Evolutionary conservation across 2,888 invertebrate species (phyloP), one percentile per base, ranked within the genome.

Genomic region (Perizoma flavofasciatum): DNA sequence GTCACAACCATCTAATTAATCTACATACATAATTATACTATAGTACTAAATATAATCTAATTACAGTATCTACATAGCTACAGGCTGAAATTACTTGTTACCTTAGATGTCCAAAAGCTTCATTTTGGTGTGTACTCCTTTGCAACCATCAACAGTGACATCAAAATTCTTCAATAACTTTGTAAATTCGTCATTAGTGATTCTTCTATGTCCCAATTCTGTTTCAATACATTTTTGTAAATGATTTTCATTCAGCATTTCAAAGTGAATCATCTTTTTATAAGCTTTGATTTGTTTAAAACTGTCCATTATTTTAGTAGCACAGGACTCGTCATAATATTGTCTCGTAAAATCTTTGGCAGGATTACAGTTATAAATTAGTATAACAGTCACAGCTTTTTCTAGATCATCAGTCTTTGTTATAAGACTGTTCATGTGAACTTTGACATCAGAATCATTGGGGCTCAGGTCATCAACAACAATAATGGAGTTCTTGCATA

Each of bases 71-170:
- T 55, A 67, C 35, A 56, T 53, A 52, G 47, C 53, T 56, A 22
- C 35, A 52, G 6, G 44, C 43, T 52, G 11, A 67, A 60, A 37
- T 22, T 22, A 22, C 35, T 48, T 37, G 45, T 59, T 55, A 59
- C 59, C 55, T 57, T 53, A 64, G 41, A 63, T 65, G 10, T 59
- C 67, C 67, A 88, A 69, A 66, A 85, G 78, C 63, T 86, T 88
- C 56, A 91, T 83, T 78, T 89, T 92, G 55, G 78, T 81, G 64
- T 89, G 75, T 37, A 92, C 91, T 67, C 89, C 85, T 84, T 92
- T 92, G 72, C 92, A 92, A 34, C 92, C 92, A 78, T 92, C 88
- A 46, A 76, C 55, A 4, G 78, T 68, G 1, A 89, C 89, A 81
- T 90, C 79, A 66, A 92, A 91, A 65, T 86, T 81, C 67, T 81